Evolutionary conservation across 2,113 vertebrate genomes (phyloP).

Genomic region (Eretmochelys imbricata): DNA sequence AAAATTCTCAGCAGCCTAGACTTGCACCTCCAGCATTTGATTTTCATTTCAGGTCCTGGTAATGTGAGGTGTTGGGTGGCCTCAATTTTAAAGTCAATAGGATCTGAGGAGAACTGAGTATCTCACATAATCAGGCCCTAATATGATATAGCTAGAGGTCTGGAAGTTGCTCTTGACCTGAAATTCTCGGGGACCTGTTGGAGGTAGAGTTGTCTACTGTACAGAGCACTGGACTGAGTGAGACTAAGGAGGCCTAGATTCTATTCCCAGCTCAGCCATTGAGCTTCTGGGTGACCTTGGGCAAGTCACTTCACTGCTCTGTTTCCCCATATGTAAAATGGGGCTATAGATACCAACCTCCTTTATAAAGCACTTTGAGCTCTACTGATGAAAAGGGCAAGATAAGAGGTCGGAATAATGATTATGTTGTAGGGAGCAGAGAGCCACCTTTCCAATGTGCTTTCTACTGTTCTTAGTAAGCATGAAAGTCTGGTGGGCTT

Average conservation of each 20-base stretch:
- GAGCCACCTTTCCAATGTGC: not conserved
- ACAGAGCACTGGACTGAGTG: not conserved
- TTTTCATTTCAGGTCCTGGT: not conserved
- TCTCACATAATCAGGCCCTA: not conserved
- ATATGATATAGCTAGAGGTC: not conserved
- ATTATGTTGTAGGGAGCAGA: not conserved
- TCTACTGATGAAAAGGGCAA: not conserved
- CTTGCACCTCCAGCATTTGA: not conserved
- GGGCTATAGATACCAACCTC: not conserved
- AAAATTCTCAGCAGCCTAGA: too few species aligned
- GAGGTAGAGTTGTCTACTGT: not conserved
- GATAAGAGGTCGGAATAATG: not conserved
- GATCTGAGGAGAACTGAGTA: not conserved
- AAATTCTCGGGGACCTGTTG: not conserved
- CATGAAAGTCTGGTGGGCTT: not conserved
- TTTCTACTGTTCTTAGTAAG: not conserved
- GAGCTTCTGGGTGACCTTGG: not conserved
- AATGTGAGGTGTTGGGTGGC: not conserved
- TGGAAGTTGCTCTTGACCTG: not conserved
- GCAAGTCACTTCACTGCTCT: not conserved
- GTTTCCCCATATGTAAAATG: not conserved
- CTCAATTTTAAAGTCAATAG: not conserved
- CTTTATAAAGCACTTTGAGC: not conserved
- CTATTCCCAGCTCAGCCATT: not conserved
- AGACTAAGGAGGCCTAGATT: not conserved